phyloP scores from a whole-genome alignment of 2,888 invertebrate species.

The Reticulitermes lucifugus region DNA sequence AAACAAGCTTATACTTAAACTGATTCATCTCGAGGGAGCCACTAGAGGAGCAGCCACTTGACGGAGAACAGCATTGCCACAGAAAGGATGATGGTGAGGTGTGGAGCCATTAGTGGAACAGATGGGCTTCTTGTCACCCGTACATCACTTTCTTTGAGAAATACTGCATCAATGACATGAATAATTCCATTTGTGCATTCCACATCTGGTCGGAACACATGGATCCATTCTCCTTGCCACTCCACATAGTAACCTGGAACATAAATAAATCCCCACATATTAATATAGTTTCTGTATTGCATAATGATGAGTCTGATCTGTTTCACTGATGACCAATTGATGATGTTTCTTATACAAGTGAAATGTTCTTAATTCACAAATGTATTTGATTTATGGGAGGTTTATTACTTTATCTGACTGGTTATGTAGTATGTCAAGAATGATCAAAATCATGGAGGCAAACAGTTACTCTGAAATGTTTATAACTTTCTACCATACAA shows the following conservation, averaged over 20 bases:
- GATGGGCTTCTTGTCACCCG: constrained; percentile 68
- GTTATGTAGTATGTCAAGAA: too few species aligned
- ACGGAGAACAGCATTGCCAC: constrained; percentile 51
- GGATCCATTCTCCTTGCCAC: constrained; percentile 87
- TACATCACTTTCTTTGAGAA: constrained; percentile 86
- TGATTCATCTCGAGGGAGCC: not conserved
- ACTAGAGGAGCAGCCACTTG: constrained; percentile 53
- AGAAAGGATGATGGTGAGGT: constrained; percentile 46
- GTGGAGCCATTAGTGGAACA: constrained; percentile 41
- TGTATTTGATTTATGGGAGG: too few species aligned
- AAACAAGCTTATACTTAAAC: constrained; percentile 4
- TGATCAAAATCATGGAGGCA: too few species aligned
- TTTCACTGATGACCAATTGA: too few species aligned
- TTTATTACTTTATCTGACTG: too few species aligned
- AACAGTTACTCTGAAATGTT: too few species aligned
- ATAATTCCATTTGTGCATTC: constrained; percentile 96
- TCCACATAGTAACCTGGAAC: constrained; percentile 82
- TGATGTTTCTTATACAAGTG: too few species aligned
- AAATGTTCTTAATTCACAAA: too few species aligned
- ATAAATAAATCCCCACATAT: constrained; percentile 1
- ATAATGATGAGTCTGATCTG: too few species aligned
- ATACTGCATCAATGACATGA: constrained; percentile 91
- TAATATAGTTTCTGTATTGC: too few species aligned
- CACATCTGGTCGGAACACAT: constrained; percentile 90
- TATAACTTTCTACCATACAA: too few species aligned